Conservation (phyloP, 1,140 invertebrate species). For the Megalonaias nervosa region DNA sequence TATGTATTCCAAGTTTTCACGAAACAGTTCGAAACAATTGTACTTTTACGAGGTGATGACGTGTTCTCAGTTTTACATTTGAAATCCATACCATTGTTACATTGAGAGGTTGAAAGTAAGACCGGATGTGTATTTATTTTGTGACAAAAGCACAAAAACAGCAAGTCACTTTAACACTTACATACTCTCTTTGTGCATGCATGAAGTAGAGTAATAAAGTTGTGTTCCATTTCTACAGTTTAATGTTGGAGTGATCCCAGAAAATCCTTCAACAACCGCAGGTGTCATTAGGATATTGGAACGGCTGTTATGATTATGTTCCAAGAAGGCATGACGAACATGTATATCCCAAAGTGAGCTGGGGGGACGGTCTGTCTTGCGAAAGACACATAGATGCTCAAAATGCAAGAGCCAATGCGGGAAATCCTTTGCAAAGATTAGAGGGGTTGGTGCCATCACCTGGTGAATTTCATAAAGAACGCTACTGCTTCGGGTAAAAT, state of each 20-base stretch:
- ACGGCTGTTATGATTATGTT: too few relatives aligned
- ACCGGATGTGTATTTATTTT: background rate
- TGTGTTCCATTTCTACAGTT: constrained; percentile 7
- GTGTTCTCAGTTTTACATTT: background rate
- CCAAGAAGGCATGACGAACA: background rate
- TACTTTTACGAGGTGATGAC: background rate
- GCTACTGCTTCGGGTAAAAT: too few relatives aligned
- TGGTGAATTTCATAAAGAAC: constrained; percentile 12
- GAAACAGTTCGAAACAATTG: background rate
- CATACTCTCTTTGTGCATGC: background rate
- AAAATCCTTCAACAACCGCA: constrained; percentile 13
- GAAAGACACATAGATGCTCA: constrained; percentile 14
- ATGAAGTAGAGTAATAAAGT: background rate
- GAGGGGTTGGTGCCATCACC: constrained; percentile 9
- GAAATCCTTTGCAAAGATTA: background rate
- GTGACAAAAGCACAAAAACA: background rate
- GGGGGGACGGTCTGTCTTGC: constrained; percentile 11
- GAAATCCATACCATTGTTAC: background rate
- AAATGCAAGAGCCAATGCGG: constrained; percentile 3
- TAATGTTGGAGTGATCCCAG: constrained; percentile 10
- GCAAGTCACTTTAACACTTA: background rate
- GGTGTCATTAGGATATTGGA: constrained; percentile 9
- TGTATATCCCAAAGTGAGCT: constrained; percentile 6
- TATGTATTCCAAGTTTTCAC: background rate
- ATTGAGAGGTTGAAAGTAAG: background rate